Evolutionary conservation across 2,797 vertebrate genomes (phyloP).

Genomic region (Petrocephalus schoutedeni): DNA sequence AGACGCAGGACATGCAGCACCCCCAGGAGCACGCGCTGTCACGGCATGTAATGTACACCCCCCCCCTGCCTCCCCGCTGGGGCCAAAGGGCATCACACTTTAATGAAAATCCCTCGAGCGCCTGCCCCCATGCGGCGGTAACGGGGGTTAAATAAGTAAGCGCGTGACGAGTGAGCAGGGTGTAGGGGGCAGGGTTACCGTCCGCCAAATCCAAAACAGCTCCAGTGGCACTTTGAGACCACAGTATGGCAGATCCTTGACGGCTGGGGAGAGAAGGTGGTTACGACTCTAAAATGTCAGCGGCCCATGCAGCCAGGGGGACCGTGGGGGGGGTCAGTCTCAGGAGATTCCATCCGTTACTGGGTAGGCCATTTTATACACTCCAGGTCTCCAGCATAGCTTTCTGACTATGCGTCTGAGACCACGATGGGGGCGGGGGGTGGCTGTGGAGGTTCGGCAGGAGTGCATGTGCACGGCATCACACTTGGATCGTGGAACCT

Average conservation of each 20-base stretch:
- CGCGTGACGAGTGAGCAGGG: background rate
- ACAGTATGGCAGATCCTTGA: background rate
- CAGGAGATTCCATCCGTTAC: background rate
- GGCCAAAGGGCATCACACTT: background rate
- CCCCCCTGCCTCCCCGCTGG: background rate
- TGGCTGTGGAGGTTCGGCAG: background rate
- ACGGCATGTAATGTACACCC: background rate
- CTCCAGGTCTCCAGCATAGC: background rate
- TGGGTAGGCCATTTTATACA: background rate
- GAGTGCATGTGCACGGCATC: background rate
- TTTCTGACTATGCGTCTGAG: background rate
- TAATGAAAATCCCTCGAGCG: background rate
- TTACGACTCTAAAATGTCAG: background rate
- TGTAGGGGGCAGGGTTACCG: background rate
- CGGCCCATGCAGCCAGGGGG: background rate
- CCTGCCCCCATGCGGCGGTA: background rate
- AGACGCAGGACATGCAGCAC: background rate
- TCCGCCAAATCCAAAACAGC: background rate
- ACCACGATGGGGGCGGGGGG: background rate
- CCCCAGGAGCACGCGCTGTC: background rate
- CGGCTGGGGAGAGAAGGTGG: background rate
- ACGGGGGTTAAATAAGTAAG: background rate
- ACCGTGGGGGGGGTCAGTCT: background rate
- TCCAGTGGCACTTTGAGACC: background rate
- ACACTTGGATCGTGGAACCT: background rate